Base-by-base conservation (phyloP, 2,888 invertebrate genomes). In the Ochlodes sylvanus region DNA sequence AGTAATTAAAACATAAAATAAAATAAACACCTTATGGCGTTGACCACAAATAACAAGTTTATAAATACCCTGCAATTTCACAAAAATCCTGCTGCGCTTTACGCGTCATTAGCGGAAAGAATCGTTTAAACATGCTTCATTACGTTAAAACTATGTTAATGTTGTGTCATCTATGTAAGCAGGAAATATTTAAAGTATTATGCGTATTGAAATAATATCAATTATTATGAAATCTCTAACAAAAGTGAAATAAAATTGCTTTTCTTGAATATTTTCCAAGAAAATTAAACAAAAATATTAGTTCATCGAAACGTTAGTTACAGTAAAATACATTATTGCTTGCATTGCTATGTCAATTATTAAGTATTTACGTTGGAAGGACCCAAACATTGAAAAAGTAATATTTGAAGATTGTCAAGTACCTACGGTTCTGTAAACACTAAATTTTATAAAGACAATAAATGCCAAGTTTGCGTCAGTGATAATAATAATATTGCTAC, bases 401-500 rank as follows among this genome's bases (percentile, higher is more conserved):
- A 4, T 27, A 12, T 50, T 50, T 19, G 12, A 3, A 50, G n/a
- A 50, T 19, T 50, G 9, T 19, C 17, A 50, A 50, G 17, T 19
- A n/a, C n/a, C n/a, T n/a, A 12, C 50, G 50, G 50, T 19, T 47
- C 7, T 50, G 44, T 19, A 19, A 50, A 12, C 19, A 50, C 50
- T 50, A 19, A 50, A 50, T 50, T 50, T 50, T 12, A 4, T 50
- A 42, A 42, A 66, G 32, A 47, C 34, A 61, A 62, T 67, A 61
- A 68, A 63, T 62, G 57, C 56, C 57, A 63, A 63, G 68, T 63
- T 54, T 68, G 38, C 14, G 34, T 69, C 62, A 58, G 56, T 73
- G 67, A 67, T 71, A 71, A 63, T 70, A 74, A 73, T 72, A 72
- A 69, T 75, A 72, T 69, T 70, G 70, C 72, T 63, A 67, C 71